Percentiles rank a stretch among this genome's conserved stretches.
These are phyloP conservation scores for Darevskia mixta DNA, from an alignment of 2,797 vertebrate genomes.

Conservation along the genomic window DNA sequence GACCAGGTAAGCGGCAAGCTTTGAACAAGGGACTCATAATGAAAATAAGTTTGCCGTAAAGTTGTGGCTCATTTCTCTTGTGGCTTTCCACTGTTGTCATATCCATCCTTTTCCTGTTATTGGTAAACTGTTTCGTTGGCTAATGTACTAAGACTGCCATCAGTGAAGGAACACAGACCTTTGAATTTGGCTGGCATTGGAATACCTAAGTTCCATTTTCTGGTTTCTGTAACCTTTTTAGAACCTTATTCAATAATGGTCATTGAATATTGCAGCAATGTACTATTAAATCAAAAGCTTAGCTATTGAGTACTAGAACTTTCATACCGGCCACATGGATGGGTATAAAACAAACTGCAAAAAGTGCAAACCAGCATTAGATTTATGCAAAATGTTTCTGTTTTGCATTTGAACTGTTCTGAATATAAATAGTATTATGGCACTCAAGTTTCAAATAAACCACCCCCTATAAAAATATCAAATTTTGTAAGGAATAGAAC, in stretches of 20 bases:
- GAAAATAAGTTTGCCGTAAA: neutral
- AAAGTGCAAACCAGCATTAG: constrained; percentile 46
- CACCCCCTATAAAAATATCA: too few species aligned
- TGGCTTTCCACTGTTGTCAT: neutral
- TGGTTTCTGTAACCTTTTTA: constrained; percentile 42
- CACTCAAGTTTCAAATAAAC: neutral
- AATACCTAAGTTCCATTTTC: constrained; percentile 36
- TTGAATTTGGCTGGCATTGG: constrained; percentile 42
- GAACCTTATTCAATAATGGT: constrained; percentile 16
- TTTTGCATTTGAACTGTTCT: constrained; percentile 27
- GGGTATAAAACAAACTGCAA: neutral
- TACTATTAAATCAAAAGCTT: constrained; percentile 49
- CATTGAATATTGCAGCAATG: constrained; percentile 40
- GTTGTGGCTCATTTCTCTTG: neutral
- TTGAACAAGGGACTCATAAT: constrained; percentile 14
- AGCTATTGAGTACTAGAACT: constrained; percentile 42
- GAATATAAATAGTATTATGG: constrained; percentile 6
- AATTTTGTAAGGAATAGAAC: too few species aligned
- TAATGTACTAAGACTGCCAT: neutral
- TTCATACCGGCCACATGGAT: neutral
- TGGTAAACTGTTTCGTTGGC: neutral
- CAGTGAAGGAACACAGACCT: neutral
- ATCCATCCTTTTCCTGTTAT: neutral
- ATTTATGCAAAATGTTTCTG: constrained; percentile 31
- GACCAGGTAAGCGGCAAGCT: constrained; percentile 76